Evolutionary conservation across 92 coral and sea anemone genomes (phyloP), one percentile per base, ranked within the genome.

Genomic region (Parazoanthus atlanticus): DNA sequence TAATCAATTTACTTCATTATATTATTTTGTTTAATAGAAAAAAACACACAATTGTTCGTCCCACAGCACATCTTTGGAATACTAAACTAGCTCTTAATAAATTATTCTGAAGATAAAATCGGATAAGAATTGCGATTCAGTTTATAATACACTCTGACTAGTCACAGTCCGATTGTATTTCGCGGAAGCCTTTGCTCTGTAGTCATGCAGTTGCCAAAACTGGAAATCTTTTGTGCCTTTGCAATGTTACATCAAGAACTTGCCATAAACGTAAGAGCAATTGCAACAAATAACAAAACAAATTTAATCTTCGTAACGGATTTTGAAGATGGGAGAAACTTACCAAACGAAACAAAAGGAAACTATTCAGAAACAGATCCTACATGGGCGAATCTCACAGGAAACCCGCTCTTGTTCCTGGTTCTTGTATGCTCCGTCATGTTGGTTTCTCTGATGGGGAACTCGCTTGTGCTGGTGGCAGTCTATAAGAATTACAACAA

Each of bases 401-500:
- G 61, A 23, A 78, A 78, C 65, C 32, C 33, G 19, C 32, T 78
- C 10, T 6, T 78, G 8, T 47, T 78, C 3, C 66, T 78, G 25
- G 28, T 49, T 28, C 82, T 78, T 28, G 65, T 78, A 12, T 46
- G 82, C 40, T 13, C 36, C 31, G 25, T 78, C 82, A 47, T 78
- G 82, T 28, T 47, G 66, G 32, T 28, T 47, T 78, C 82, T 49
- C 66, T 78, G 12, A 30, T n/a, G 3, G 82, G 82, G n/a, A 78
- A 78, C 40, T 78, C 82, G 33, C 61, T 78, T 16, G 82, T 78
- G 9, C 25, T 78, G 65, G 25, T 28, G n/a, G 82, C 61, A 26
- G 38, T 78, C 33, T 78, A n/a, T 29, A 49, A 26, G 31, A 78
- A 47, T 65, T 49, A 47, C 64, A 46, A 28, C 33, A 78, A 30